Base-by-base conservation (phyloP, 2,797 vertebrate species). In the Dromococcyx pavoninus region DNA sequence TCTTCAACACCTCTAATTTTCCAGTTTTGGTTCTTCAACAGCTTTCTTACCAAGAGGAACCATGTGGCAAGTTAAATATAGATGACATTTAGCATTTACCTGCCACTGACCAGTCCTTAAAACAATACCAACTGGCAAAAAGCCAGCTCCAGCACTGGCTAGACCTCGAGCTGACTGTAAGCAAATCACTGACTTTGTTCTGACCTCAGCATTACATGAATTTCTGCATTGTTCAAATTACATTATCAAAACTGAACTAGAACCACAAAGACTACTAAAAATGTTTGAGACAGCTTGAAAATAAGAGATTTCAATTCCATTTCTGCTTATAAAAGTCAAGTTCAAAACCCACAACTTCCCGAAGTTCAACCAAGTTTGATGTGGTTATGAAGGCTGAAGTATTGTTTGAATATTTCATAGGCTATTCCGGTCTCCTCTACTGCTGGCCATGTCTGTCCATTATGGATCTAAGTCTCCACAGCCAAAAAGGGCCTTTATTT, bases 381-480 rank as follows among this genome's bases (percentile, higher is more conserved):
- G 1, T 5, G 9, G 56, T 28, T 87, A 41, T 11, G 79, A 85
- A 66, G 76, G 41, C 33, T 30, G 66, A 84, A 86, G 90, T 85
- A 92, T 87, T 82, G 22, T 54, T 61, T 91, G 81, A 94, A 51
- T 93, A 74, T 92, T 93, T 92, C 88, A 85, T 61, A 39, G 67
- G 44, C 62, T 76, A 35, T 87, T 87, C 92, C 0, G 22, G 80
- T 71, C 65, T 80, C 72, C 81, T 69, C 57, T 37, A 88, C 35
- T 0, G n/a, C 84, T 56, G 37, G 39, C 74, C 56, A 32, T 48
- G 74, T 66, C 66, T 79, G 60, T 78, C 83, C 64, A 80, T 92
- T 89, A 82, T 0, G 0, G 50, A 89, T 56, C 62, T 75, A 89
- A 91, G 66, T 69, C 70, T 41, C 57, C 5, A 44, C 44, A 61